A percentile compares a stretch with the other conserved stretches of the same genome.
These are phyloP conservation scores for Pygathrix nemaeus DNA, from an alignment of 2,113 vertebrate genomes.

Conservation along the genomic window DNA sequence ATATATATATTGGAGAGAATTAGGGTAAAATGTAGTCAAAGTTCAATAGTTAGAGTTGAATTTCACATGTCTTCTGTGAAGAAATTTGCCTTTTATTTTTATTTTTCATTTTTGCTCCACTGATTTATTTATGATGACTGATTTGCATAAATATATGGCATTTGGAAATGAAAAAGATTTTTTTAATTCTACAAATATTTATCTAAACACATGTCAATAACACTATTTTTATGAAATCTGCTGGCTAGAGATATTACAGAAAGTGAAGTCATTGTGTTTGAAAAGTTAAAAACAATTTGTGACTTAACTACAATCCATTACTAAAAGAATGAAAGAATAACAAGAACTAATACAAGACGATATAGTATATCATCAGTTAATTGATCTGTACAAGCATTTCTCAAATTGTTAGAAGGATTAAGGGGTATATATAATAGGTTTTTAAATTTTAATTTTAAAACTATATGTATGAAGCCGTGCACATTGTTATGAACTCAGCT, in stretches of 20 bases:
- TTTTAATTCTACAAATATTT: background rate
- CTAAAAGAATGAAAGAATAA: background rate
- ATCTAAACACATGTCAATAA: background rate
- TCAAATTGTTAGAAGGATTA: background rate
- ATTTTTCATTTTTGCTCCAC: background rate
- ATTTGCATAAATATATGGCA: background rate
- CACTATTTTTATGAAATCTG: background rate
- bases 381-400: background rate
- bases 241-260: background rate
- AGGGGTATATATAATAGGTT: background rate
- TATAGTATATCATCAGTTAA: background rate
- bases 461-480: background rate
- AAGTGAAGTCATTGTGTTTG: background rate
- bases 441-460: background rate
- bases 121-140: background rate
- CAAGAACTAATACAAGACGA: background rate
- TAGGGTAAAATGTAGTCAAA: background rate
- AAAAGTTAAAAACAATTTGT: background rate
- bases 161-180: background rate
- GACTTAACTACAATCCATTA: background rate
- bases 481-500: background rate
- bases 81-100: background rate
- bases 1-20: background rate
- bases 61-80: background rate
- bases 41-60: background rate